Conservation (phyloP, 64 coral and sea anemone species). For the Pocillopora damicornis region DNA sequence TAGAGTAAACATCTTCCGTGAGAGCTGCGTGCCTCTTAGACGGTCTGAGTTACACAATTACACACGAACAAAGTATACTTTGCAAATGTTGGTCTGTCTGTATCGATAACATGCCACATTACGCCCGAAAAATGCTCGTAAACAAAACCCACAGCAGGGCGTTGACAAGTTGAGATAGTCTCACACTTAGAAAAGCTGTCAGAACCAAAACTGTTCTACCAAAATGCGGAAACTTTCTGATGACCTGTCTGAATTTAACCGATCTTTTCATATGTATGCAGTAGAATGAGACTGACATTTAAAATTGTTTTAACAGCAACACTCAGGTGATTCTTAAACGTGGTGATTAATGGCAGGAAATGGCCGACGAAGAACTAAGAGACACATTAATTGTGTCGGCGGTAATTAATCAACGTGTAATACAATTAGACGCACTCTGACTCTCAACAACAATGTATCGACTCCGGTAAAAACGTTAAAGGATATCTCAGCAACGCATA, state of each 20-base stretch:
- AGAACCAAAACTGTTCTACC: not conserved
- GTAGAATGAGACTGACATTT: not conserved
- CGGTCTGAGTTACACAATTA: constrained; percentile 12
- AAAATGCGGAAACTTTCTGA: not conserved
- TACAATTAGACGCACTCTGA: constrained; percentile 24
- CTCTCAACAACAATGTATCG: not conserved
- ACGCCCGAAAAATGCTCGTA: not conserved
- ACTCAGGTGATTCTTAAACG: constrained; percentile 13
- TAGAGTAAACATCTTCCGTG: constrained; percentile 6
- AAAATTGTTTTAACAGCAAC: constrained; percentile 3
- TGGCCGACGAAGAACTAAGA: constrained; percentile 27
- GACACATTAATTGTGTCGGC: constrained; percentile 15
- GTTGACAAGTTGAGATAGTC: constrained; percentile 27
- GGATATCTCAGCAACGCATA: not conserved
- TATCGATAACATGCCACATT: constrained; percentile 18
- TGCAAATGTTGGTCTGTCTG: constrained; percentile 18
- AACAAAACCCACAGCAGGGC: not conserved
- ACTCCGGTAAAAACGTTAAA: not conserved
- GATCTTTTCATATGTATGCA: not conserved
- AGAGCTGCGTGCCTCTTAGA: not conserved
- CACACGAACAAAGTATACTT: constrained; percentile 22
- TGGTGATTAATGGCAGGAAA: constrained; percentile 45
- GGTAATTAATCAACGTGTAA: constrained; percentile 44
- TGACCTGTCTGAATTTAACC: not conserved
- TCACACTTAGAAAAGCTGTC: not conserved